Evolutionary conservation across 2,797 vertebrate species (phyloP), one percentile per base, ranked within the genome.

Genomic region (Amblyopsis hoosieri): DNA sequence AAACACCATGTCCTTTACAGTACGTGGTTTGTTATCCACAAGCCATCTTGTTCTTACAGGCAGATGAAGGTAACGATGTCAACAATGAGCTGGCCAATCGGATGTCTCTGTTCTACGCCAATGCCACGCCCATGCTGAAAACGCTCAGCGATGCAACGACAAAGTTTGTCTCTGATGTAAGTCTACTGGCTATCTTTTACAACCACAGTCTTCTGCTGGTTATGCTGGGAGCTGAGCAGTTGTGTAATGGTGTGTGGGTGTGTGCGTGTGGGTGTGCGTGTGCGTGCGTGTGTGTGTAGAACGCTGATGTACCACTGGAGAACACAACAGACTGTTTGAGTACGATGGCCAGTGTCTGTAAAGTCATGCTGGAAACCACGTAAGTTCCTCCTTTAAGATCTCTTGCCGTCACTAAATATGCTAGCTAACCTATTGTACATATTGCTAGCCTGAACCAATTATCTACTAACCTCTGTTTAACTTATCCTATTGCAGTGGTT

Each of bases 361-460:
- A 96, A 93, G 96, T 98, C 87, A 99, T 99, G 97, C 90, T 99
- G 87, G 97, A 99, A 84, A 98, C 96, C 10, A 97, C 97, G 97
- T 99, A 90, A 98, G 96, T 95, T 55, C 12, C 14, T 19, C 57
- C 60, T 55, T 37, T 37, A 37, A 37, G 33, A 5, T 37, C 33
- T 37, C 33, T 37, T 8, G 6, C 33, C 1, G 1, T 37, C 33
- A 37, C 33, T 37, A 8, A 23, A 23, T 23, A 23, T 23, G 23
- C 23, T 23, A 23, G 23, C 23, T 23, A 23, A 23, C 23, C 23
- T 23, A 23, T 23, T 23, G 23, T 23, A 23, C 23, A 23, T 23
- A 3, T 23, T 23, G 23, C 23, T 23, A 23, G 23, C 23, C 23
- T 23, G 23, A 23, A 23, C 23, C 23, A 23, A 3, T 23, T 23